Evolutionary conservation across 2,888 invertebrate genomes (phyloP).

Genomic region (Stenodera caucasica): DNA sequence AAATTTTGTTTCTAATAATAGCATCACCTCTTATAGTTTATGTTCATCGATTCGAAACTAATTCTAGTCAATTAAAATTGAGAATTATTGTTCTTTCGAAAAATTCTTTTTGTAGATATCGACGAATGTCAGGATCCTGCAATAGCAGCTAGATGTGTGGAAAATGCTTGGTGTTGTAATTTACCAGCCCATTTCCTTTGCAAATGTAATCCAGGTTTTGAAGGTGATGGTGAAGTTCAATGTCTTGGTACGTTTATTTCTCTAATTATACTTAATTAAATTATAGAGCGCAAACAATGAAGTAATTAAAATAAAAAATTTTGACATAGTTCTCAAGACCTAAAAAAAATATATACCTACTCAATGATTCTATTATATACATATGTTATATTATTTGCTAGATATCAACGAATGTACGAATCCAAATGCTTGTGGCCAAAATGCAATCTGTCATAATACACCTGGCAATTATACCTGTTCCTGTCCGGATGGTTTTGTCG

Average conservation of each 20-base stretch:
- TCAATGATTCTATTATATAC: too few relatives aligned
- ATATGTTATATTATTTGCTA: too few relatives aligned
- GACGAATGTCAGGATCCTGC: conserved; percentile 92
- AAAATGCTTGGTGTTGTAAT: conserved; percentile 93
- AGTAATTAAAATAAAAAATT: conserved; percentile 6
- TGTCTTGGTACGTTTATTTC: conserved; percentile 68
- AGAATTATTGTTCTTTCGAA: neutral
- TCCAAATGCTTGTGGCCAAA: conserved; percentile 78
- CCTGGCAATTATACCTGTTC: conserved; percentile 87
- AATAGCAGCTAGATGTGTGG: conserved; percentile 81
- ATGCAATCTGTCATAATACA: conserved; percentile 79
- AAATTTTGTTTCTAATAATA: neutral
- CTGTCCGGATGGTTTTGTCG: conserved; percentile 80
- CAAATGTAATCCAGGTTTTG: conserved; percentile 88
- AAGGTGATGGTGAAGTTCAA: conserved; percentile 86
- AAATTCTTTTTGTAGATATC: conserved; percentile 65
- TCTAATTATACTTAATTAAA: neutral
- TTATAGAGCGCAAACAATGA: conserved; percentile 11
- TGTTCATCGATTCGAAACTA: too few relatives aligned
- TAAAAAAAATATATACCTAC: neutral
- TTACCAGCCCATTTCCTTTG: conserved; percentile 92
- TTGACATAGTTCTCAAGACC: conserved; percentile 13
- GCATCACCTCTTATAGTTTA: neutral
- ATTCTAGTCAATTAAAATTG: too few relatives aligned
- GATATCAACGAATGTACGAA: conserved; percentile 88